Base-by-base conservation (phyloP, 1,140 invertebrate species). In the Condylostylus longicornis region DNA sequence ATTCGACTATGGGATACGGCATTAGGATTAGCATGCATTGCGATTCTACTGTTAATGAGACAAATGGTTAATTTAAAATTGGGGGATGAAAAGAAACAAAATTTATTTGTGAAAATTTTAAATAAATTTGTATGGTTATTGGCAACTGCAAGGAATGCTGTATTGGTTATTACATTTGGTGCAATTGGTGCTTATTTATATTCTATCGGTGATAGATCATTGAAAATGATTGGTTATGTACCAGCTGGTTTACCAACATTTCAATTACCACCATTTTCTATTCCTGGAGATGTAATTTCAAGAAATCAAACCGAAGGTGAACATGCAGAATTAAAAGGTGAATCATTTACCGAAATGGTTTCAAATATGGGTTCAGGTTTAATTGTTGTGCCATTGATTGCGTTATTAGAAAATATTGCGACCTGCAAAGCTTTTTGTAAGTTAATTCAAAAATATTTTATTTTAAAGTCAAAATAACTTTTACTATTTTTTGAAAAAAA, bases 371-470 rank as follows among this genome's bases (percentile, higher is more conserved):
- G 79, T 18, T 78, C 76, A 17, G 80, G 81, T 5, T 62, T 89
- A 30, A 58, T 86, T 18, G 79, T 88, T 20, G 65, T 88, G 20
- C 82, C 84, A 3, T 61, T 90, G 7, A 74, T 89, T 42, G 75
- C 79, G 15, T 59, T 89, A 19, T 68, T 88, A 45, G 84, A 89
- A 56, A 78, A 84, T 46, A 81, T 87, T 35, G 75, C 83, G 5
- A 79, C 87, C 35, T 86, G 81, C 55, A 87, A 87, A 62, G 81
- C 81, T 4, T 54, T 57, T 70, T 77, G 55, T 58, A 42, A 47
- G 55, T 49, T 23, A 3, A 14, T 4, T 17, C 19, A 17, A 5
- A 17, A 39, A 19, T 20, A 4, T 10, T 18, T 4, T 13, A 15
- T 5, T 6, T 14, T 2, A 9, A 19, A 21, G 18, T 19, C 20